Evolutionary conservation across 2,888 invertebrate genomes (phyloP), one percentile per base, ranked within the genome.

Genomic region (Sinelater perroti): DNA sequence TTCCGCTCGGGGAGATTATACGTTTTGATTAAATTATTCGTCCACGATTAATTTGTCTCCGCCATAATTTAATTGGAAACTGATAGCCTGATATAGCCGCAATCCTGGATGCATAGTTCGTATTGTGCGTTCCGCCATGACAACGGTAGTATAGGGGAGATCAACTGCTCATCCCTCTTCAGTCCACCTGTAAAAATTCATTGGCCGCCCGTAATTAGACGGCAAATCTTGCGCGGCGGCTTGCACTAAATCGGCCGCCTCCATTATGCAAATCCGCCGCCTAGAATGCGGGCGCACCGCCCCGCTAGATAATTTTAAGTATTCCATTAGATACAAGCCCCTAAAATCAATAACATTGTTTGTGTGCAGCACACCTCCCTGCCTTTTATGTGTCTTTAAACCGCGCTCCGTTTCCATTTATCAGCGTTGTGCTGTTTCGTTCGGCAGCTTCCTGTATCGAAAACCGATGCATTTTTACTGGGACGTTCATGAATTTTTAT

Each of bases 321-420:
- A 56, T 56, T 56, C 49, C 47, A 56, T 56, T 56, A 56, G 40
- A 50, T 56, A 49, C 56, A 50, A 56, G 36, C 47, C 44, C 44
- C 47, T 56, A 42, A 56, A 56, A 56, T 56, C 56, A 56, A 56
- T 56, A 56, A 36, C 47, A 56, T 40, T 56, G 56, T 56, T 56
- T 56, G 56, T 49, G 40, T 40, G 40, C 26, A 36, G 42, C 35
- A 56, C 56, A 56, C 47, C 56, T 56, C 54, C 42, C 52, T 30
- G 26, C 24, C 40, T 40, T 52, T 52, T 52, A 52, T 52, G 35
- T 26, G 13, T 52, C 31, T 52, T 50, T 52, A 31, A 52, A 52
- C 42, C 42, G 44, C 21, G 33, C 44, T 33, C 30, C 18, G 40
- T 52, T 44, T 52, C 33, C 40, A 52, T 40, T 52, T 44, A 24